Conservation (phyloP, 2,888 invertebrate species). For the Apodemia hepburni region DNA sequence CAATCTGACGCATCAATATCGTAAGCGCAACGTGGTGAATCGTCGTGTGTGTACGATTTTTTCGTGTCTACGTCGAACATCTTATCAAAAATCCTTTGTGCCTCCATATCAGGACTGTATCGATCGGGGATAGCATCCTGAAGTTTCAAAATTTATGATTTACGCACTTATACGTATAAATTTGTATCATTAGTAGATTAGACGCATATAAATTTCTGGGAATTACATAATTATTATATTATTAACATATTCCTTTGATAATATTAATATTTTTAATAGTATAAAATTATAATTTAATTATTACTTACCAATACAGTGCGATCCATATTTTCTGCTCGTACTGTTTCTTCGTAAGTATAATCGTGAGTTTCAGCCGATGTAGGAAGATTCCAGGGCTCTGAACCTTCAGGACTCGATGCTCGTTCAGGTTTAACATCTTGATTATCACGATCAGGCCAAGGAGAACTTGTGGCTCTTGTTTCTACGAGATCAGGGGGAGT, state of each 20-base stretch:
- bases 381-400: slow-evolving; percentile 64
- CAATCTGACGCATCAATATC: slow-evolving; percentile 75
- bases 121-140: slow-evolving; percentile 77
- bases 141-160: slow-evolving; percentile 65
- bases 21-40: slow-evolving; percentile 72
- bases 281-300: not conserved
- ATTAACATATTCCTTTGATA: not conserved
- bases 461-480: slow-evolving; percentile 55
- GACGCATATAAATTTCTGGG: not conserved
- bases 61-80: slow-evolving; percentile 78
- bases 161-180: slow-evolving; percentile 38
- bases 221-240: slow-evolving; percentile 1
- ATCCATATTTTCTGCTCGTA: slow-evolving; percentile 61
- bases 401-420: slow-evolving; percentile 60
- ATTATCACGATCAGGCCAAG: slow-evolving; percentile 58
- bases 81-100: slow-evolving; percentile 79
- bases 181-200: not conserved
- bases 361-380: slow-evolving; percentile 55
- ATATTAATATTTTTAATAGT: not conserved
- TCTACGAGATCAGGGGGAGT: slow-evolving; percentile 64
- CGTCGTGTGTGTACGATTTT: slow-evolving; percentile 65
- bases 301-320: slow-evolving; percentile 70
- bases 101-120: slow-evolving; percentile 79
- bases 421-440: slow-evolving; percentile 56
- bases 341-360: slow-evolving; percentile 67